phyloP scores from a whole-genome alignment of 2,113 vertebrate genomes.

The Salvelinus sp. region DNA sequence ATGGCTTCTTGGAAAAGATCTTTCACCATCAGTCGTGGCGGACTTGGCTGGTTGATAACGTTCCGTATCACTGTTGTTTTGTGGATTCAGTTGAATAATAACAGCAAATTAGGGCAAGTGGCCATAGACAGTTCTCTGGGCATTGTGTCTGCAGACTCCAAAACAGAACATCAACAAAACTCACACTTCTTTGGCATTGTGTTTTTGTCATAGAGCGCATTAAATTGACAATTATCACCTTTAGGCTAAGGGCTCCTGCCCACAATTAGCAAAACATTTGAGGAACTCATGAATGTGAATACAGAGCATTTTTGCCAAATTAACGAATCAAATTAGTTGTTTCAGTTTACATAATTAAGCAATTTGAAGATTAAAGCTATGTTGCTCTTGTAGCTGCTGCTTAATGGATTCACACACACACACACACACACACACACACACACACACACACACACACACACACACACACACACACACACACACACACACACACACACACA shows the following conservation, averaged over 20 bases:
- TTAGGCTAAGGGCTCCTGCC: too few relatives aligned
- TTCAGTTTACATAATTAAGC: neutral
- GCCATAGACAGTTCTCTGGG: too few relatives aligned
- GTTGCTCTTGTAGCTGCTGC: neutral
- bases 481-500: neutral
- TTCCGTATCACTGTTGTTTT: too few relatives aligned
- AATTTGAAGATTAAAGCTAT: neutral
- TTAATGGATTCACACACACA: neutral
- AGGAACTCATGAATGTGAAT: neutral
- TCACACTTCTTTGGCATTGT: too few relatives aligned
- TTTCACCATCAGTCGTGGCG: neutral
- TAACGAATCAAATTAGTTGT: neutral
- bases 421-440: neutral
- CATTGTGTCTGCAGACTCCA: too few relatives aligned
- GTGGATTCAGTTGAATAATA: too few relatives aligned
- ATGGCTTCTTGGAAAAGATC: neutral
- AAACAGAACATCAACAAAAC: too few relatives aligned
- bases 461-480: neutral
- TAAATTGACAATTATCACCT: neutral
- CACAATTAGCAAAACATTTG: neutral
- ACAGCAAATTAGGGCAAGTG: too few relatives aligned
- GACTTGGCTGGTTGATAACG: neutral
- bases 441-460: neutral
- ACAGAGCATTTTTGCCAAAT: neutral
- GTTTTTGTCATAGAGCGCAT: neutral